phyloP scores from a whole-genome alignment of 2,888 invertebrate genomes.

The Limnephilus rhombicus region DNA sequence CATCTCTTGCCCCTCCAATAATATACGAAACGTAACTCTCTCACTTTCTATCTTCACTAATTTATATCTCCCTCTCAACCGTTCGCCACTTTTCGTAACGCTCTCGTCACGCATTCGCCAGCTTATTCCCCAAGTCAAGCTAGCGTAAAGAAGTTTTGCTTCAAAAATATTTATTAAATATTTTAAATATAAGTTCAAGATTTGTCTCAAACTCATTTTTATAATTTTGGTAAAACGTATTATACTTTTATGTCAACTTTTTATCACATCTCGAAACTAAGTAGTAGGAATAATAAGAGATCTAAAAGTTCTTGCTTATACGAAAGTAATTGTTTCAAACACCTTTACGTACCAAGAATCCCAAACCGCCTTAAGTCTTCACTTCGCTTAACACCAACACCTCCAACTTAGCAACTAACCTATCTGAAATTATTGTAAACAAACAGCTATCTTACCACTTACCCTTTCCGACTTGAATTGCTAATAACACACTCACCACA shows the following conservation, averaged over 20 bases:
- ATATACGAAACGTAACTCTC: no score
- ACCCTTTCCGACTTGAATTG: neutral
- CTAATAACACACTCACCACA: neutral
- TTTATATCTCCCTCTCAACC: no score
- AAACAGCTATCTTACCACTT: neutral
- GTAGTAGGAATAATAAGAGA: no score
- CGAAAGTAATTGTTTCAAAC: neutral
- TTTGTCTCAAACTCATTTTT: neutral
- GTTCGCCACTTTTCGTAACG: no score
- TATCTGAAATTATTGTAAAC: neutral
- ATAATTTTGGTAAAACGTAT: neutral
- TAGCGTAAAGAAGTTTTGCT: no score
- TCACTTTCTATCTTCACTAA: no score
- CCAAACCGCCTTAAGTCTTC: neutral
- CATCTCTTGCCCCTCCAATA: no score
- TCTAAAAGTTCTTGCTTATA: neutral
- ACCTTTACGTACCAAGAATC: neutral
- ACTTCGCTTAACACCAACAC: neutral
- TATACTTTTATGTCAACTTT: neutral
- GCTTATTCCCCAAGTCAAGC: no score
- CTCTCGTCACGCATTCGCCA: no score
- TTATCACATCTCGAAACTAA: no score
- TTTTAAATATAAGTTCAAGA: no score
- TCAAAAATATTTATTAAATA: no score
- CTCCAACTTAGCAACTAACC: neutral